Evolutionary conservation across 92 coral and sea anemone species (phyloP).

Genomic region (Palythoa grandiflora): DNA sequence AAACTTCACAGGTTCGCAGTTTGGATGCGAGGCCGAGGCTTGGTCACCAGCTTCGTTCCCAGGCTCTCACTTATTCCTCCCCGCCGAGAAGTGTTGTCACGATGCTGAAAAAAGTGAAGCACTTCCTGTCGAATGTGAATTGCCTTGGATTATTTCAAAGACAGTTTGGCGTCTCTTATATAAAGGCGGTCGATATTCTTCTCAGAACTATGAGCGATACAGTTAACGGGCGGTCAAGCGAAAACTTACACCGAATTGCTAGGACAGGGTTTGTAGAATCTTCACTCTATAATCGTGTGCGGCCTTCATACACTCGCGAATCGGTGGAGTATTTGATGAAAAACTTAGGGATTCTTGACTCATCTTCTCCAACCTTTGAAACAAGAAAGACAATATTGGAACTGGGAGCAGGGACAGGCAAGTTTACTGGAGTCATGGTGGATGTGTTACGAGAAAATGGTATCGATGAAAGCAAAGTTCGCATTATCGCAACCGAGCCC

Average conservation of each 20-base stretch:
- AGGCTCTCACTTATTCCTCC: too few species aligned
- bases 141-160: too few species aligned
- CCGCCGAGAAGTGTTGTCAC: too few species aligned
- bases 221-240: background rate
- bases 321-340: conserved; percentile 65
- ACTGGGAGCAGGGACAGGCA: conserved; percentile 84
- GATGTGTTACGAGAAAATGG: conserved; percentile 54
- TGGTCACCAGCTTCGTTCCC: too few species aligned
- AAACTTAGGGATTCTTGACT: conserved; percentile 57
- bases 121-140: too few species aligned
- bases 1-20: too few species aligned
- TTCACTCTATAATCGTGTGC: conserved; percentile 65
- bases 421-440: conserved; percentile 75
- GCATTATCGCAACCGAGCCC: conserved; percentile 72
- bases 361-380: background rate
- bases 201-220: too few species aligned
- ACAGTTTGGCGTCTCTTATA: too few species aligned
- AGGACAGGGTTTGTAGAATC: conserved; percentile 60
- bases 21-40: too few species aligned
- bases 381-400: conserved; percentile 55
- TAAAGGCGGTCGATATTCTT: too few species aligned
- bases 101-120: too few species aligned
- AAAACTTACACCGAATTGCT: conserved; percentile 16
- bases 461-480: conserved; percentile 29
- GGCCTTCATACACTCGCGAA: conserved; percentile 68